Evolutionary conservation across 2,113 vertebrate genomes (phyloP).

Genomic region (Plectropomus leopardus): DNA sequence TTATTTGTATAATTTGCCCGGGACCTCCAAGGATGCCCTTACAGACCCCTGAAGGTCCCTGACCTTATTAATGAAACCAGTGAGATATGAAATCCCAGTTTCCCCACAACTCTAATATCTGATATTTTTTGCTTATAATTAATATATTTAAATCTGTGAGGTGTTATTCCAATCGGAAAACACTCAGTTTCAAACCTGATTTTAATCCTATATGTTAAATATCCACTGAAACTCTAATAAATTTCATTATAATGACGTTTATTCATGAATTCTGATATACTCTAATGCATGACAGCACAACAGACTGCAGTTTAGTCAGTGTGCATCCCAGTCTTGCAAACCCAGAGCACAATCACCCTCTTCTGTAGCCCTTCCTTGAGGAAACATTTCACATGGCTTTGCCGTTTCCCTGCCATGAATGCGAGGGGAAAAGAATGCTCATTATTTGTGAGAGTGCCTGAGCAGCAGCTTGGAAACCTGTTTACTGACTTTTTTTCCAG

Average conservation of each 20-base stretch:
- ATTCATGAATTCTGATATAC: neutral
- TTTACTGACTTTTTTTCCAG: constrained; percentile 24
- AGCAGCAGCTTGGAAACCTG: constrained; percentile 50
- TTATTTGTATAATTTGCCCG: neutral
- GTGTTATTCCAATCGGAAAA: neutral
- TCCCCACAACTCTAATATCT: neutral
- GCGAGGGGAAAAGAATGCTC: constrained; percentile 32
- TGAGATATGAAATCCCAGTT: constrained; percentile 16
- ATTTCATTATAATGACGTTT: too few relatives aligned
- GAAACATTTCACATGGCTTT: constrained; percentile 8
- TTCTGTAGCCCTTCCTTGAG: neutral
- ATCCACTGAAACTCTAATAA: neutral
- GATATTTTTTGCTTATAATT: neutral
- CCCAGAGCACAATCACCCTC: constrained; percentile 6
- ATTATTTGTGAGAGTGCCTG: constrained; percentile 35
- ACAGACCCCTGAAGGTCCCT: neutral
- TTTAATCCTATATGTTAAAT: neutral
- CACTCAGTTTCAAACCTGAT: neutral
- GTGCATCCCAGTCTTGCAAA: neutral
- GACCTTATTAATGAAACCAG: constrained; percentile 20
- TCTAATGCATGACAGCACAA: neutral
- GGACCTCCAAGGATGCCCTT: neutral
- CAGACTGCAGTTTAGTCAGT: neutral
- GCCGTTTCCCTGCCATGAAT: constrained; percentile 13
- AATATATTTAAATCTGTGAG: neutral